Percentiles rank a stretch among this genome's conserved stretches.
Conservation (phyloP, 1,140 invertebrate genomes). For the Drosophila takahashii region DNA sequence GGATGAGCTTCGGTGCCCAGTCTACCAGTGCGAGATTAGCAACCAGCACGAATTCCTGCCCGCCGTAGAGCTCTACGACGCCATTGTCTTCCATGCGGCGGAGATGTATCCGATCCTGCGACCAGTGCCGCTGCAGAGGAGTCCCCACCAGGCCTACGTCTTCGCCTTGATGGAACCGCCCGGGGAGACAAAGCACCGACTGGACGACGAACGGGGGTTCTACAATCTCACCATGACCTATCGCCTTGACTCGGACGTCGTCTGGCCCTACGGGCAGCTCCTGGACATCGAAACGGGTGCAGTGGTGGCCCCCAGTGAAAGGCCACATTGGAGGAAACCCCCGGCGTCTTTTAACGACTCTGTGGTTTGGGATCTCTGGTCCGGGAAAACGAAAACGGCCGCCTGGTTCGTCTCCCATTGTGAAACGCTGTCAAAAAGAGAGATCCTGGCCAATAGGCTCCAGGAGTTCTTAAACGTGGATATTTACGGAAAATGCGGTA, state of each 20-base stretch:
- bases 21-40: slow-evolving; percentile 69
- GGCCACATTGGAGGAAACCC: slow-evolving; percentile 55
- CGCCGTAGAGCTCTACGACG: slow-evolving; percentile 79
- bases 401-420: slow-evolving; percentile 89
- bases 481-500: slow-evolving; percentile 88
- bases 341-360: slow-evolving; percentile 50
- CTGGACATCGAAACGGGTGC: slow-evolving; percentile 59
- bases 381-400: slow-evolving; percentile 84
- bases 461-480: slow-evolving; percentile 87
- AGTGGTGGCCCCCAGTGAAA: slow-evolving; percentile 51
- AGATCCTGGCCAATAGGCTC: slow-evolving; percentile 86
- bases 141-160: slow-evolving; percentile 59
- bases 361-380: slow-evolving; percentile 64
- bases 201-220: slow-evolving; percentile 61
- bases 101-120: slow-evolving; percentile 56
- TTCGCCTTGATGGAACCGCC: slow-evolving; percentile 80
- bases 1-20: slow-evolving; percentile 58
- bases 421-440: slow-evolving; percentile 85
- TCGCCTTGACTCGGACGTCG: slow-evolving; percentile 88
- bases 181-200: slow-evolving; percentile 68
- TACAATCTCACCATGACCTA: slow-evolving; percentile 88
- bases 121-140: slow-evolving; percentile 26
- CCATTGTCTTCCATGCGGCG: slow-evolving; percentile 83
- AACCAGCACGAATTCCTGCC: slow-evolving; percentile 65
- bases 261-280: slow-evolving; percentile 87